These are phyloP conservation scores for Ecliptopera silaceata DNA, from an alignment of 2,888 invertebrate genomes.

Conservation along the genomic window DNA sequence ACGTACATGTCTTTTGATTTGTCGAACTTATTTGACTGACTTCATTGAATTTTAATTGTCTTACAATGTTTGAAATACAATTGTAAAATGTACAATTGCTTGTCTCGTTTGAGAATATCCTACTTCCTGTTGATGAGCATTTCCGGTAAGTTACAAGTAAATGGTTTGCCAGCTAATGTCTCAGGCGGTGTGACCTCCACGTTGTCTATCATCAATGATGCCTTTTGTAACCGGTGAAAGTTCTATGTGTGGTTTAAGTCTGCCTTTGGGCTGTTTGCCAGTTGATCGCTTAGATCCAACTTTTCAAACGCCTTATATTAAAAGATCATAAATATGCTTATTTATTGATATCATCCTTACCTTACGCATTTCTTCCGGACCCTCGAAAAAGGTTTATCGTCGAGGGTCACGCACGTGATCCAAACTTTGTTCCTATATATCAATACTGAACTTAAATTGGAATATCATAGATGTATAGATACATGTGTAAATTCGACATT, in stretches of 20 bases:
- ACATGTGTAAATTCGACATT: too few relatives aligned
- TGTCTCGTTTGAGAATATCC: slow-evolving; percentile 2
- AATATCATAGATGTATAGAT: too few relatives aligned
- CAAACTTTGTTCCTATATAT: too few relatives aligned
- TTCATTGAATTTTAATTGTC: slow-evolving; percentile 3
- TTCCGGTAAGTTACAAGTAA: not conserved
- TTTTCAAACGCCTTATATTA: not conserved
- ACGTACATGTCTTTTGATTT: slow-evolving; percentile 1
- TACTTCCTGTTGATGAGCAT: slow-evolving; percentile 9
- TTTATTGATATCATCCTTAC: slow-evolving; percentile 8
- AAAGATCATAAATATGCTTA: not conserved
- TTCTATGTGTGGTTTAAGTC: not conserved
- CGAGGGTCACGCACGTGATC: slow-evolving; percentile 7
- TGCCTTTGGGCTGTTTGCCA: not conserved
- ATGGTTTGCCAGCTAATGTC: slow-evolving; percentile 7
- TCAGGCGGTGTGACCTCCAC: not conserved
- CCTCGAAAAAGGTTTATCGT: not conserved
- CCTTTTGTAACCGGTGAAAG: slow-evolving; percentile 6
- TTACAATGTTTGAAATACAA: not conserved
- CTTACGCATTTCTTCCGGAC: not conserved
- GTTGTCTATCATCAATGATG: not conserved
- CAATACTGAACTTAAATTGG: too few relatives aligned
- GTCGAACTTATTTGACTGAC: not conserved
- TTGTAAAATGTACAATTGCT: not conserved
- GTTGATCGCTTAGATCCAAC: not conserved